These are phyloP conservation scores for Aphodius granarius DNA, from an alignment of 2,888 invertebrate genomes.

Conservation along the genomic window DNA sequence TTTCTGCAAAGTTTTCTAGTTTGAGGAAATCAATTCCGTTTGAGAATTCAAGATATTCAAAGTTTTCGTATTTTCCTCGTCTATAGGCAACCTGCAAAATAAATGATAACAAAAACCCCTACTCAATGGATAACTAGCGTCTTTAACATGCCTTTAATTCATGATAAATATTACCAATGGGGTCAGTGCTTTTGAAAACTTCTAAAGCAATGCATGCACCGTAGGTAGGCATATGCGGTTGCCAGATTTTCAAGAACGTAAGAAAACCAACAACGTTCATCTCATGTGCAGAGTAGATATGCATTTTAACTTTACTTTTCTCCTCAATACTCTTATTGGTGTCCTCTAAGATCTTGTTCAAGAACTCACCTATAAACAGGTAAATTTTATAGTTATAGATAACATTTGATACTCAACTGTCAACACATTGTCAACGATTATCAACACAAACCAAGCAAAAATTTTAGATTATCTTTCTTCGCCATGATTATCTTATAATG, in stretches of 20 bases:
- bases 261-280: constrained; percentile 17
- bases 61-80: neutral
- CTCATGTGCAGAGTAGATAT: constrained; percentile 21
- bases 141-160: too few relatives aligned
- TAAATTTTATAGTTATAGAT: neutral
- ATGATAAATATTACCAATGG: neutral
- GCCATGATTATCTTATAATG: neutral
- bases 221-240: constrained; percentile 16
- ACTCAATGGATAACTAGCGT: too few relatives aligned
- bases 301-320: constrained; percentile 5
- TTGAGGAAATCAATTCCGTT: too few relatives aligned
- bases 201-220: constrained; percentile 5
- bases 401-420: too few relatives aligned
- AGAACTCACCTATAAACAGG: constrained; percentile 5
- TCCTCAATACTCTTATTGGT: constrained; percentile 6
- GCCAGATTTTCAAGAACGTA: constrained; percentile 13
- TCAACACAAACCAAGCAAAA: neutral
- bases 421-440: neutral
- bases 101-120: neutral
- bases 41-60: neutral
- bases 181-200: constrained; percentile 5
- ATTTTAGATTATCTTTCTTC: neutral
- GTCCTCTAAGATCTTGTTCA: constrained; percentile 14
- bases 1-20: too few relatives aligned
- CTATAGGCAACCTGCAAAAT: neutral